Evolutionary conservation across 2,113 vertebrate genomes (phyloP), one percentile per base, ranked within the genome.

Genomic region (Prinia subflava): DNA sequence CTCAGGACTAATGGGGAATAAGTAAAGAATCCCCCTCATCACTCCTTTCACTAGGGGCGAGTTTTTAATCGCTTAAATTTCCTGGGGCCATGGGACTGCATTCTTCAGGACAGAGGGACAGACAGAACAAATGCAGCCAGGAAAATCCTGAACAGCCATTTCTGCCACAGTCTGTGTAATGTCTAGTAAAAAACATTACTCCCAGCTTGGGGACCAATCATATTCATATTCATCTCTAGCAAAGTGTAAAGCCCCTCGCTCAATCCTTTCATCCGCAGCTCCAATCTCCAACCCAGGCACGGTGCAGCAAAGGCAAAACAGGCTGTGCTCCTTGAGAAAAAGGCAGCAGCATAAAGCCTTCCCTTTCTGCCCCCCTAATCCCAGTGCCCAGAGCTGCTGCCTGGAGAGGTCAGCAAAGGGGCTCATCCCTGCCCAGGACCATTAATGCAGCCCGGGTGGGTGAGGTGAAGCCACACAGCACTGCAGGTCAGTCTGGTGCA

Each of bases 21-120:
- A 90, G 83, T 81, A 77, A 87, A 89, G 65, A 89, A 95, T 83
- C 89, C 68, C 42, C 24, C 83, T 92, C 92, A 65, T 57, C 85
- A 55, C 39, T 84, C 27, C 60, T 73, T 69, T 79, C 89, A 50
- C 78, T 22, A 70, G 67, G 42, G 55, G 21, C 0, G 6, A 49
- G 47, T 49, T 77, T 95, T 94, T 65, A 92, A 94, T 87, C 1
- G 0, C 59, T 50, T 50, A 91, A 87, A 85, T 92, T 65, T 76
- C 67, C 77, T 1, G 0, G 25, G 42, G 75, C 59, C 12, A 3
- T 53, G 2, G 2, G 47, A 28, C 22, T 84, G 59, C 21, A 8
- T 41, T 94, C 33, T 20, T 84, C 17, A 59, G 50, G 41, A 41
- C 1, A 62, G 28, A 85, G 57, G 63, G 52, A 87, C 68, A 87